Base-by-base conservation (phyloP, 2,797 vertebrate species). In the Florisuga fusca region DNA sequence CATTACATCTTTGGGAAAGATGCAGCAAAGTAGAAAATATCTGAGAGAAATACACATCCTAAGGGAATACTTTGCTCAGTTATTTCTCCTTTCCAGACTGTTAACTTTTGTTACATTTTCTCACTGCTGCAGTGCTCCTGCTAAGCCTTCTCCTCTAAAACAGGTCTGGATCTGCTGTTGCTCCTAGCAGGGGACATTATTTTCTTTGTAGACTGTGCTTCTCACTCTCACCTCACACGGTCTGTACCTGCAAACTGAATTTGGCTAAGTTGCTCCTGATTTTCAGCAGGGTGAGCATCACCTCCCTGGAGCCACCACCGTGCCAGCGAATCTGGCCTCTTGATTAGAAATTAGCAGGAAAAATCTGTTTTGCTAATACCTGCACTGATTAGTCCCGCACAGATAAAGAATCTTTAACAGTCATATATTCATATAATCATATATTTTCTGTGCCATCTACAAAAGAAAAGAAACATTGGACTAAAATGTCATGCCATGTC, bases 291-390 rank as follows among this genome's bases (percentile, higher is more conserved):
- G 63, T 48, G 87, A 94, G 72, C 84, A 73, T 53, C 9, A 3
- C 45, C 36, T 93, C 84, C 58, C 66, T 59, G 54, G 71, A 89
- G 71, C 87, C 18, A 43, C 73, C 63, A 59, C 46, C 1, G 9
- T 22, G 26, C 55, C 89, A 82, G 17, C 54, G 77, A 88, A 88
- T 76, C 63, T 22, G 23, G 83, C 83, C 72, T 82, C 91, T 84
- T 95, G 87, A 94, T 91, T 84, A 95, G 53, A 81, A 80, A 86
- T 36, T 95, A 94, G 85, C 89, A 95, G 71, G 89, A 57, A 84
- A 96, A 93, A 82, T 36, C 27, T 93, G 77, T 69, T 89, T 92
- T 91, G 79, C 82, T 95, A 83, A 94, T 89, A 84, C 91, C 63
- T 46, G 76, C 55, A 63, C 63, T 15, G 6, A 92, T 87, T 75